Percentiles rank a stretch among this genome's conserved stretches.
Conservation (phyloP, 2,888 invertebrate species). For the Polyommatus icarus region DNA sequence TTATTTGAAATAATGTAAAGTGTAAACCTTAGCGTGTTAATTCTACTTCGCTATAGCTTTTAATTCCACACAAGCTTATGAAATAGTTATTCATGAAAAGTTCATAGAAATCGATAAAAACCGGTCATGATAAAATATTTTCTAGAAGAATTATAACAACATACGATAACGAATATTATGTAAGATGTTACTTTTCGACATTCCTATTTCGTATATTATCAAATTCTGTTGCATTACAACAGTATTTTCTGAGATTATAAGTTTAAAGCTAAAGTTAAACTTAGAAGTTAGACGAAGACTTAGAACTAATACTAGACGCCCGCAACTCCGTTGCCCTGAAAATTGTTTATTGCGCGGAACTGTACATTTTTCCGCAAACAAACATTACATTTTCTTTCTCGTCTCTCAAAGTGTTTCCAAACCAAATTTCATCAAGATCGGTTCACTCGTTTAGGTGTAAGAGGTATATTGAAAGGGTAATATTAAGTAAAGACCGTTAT, state of each 20-base stretch:
- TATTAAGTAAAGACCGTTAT: background rate
- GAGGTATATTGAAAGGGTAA: no score
- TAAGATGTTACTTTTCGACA: conserved; percentile 13
- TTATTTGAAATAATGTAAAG: no score
- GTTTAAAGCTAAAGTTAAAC: background rate
- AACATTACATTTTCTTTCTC: background rate
- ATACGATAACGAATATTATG: conserved; percentile 7
- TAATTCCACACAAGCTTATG: background rate
- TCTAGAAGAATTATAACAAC: conserved; percentile 1
- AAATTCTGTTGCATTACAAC: no score
- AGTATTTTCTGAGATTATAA: no score
- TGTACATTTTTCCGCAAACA: background rate
- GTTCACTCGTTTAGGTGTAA: background rate
- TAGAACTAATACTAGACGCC: no score
- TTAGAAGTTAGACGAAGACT: background rate
- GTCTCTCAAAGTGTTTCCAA: background rate
- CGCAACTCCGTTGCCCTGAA: no score
- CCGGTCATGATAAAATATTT: background rate
- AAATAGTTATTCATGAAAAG: background rate
- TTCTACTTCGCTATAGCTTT: background rate
- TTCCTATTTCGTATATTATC: background rate
- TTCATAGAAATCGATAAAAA: background rate
- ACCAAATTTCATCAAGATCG: background rate
- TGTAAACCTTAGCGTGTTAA: background rate
- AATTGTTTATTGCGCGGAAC: no score